These are phyloP conservation scores for Nesometra sesokonis DNA, from an alignment of 35 echinoderm and acorn worm genomes.

Conservation along the genomic window DNA sequence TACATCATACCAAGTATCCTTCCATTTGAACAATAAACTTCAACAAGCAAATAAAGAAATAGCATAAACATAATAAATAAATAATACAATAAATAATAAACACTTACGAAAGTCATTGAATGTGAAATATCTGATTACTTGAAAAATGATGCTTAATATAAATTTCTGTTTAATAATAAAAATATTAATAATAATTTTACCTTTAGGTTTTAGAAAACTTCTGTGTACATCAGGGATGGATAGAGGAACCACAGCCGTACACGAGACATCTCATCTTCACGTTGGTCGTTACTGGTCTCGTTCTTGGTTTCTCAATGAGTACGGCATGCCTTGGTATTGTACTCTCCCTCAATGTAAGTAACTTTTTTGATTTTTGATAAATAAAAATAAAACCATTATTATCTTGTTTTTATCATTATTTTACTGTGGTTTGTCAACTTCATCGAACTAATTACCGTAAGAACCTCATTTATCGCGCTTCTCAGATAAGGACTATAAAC, in stretches of 20 bases:
- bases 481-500: too few species aligned
- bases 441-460: background rate
- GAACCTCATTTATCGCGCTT: background rate
- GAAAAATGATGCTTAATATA: too few species aligned
- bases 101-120: too few species aligned
- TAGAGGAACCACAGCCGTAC: conserved; percentile 46
- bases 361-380: background rate
- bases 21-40: too few species aligned
- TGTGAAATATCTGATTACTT: too few species aligned
- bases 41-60: too few species aligned
- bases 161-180: background rate
- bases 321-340: conserved; percentile 89
- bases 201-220: conserved; percentile 78
- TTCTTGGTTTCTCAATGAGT: conserved; percentile 89
- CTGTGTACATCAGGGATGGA: conserved; percentile 56
- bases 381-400: too few species aligned
- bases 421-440: background rate
- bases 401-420: too few species aligned
- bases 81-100: too few species aligned
- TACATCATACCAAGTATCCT: too few species aligned
- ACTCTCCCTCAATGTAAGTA: conserved; percentile 77
- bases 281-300: conserved; percentile 68
- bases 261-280: conserved; percentile 80
- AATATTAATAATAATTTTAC: background rate
- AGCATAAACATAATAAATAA: too few species aligned